Base-by-base conservation (phyloP, 1,140 invertebrate species). In the Papilio glaucus region DNA sequence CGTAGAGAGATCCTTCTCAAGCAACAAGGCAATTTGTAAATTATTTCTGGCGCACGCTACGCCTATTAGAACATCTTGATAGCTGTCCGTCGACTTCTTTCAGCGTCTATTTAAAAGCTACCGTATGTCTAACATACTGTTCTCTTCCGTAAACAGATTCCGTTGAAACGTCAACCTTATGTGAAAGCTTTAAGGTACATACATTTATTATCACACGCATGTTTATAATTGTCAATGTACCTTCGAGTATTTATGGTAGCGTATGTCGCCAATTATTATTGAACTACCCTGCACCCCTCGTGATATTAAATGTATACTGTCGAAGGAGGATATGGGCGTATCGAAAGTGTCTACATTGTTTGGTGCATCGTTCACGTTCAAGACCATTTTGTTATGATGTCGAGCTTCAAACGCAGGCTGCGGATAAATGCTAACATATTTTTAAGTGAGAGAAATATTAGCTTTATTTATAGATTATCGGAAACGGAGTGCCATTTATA, bases 41-140 rank as follows among this genome's bases (percentile, higher is more conserved):
- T 85, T 91, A 88, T 91, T 91, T 86, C 80, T 86, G 86, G 83
- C 83, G 74, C 77, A 79, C 80, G 85, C 78, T 82, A 87, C 86
- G 89, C 87, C 89, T 92, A 91, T 92, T 92, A 92, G 90, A 81
- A 85, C 82, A 80, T 84, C 90, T 90, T 92, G 90, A 92, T 92
- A 85, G 87, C 85, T 90, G 88, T 83, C 88, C 84, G 89, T 89
- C 84, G 78, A 82, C 81, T 90, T 91, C 90, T 92, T 90, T 92
- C 90, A 91, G 78, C 90, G 74, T 92, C 87, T 90, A 90, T 92
- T 92, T 92, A 90, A 92, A 91, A 90, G 88, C 86, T 78, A 82
- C 82, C 71, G 80, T 76, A 82, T 73, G 39, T 70, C 37, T 61
- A 49, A 72, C 57, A 24, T 49, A 9, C 53, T 65, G 49, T 67